Evolutionary conservation across 2,113 vertebrate species (phyloP).

Genomic region (Meleagris gallopavo): DNA sequence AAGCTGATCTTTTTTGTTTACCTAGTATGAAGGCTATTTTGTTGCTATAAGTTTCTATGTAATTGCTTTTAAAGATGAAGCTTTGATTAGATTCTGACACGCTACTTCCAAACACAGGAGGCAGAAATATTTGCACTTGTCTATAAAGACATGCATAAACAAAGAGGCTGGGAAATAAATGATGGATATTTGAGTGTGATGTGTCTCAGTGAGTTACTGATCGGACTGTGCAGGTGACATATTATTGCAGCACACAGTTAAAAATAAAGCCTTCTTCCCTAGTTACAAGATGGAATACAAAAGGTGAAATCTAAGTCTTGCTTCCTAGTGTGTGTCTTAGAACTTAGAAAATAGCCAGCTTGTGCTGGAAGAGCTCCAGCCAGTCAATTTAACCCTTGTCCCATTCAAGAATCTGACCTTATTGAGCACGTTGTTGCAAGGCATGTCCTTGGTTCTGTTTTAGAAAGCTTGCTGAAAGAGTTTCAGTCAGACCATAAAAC

Average conservation of each 20-base stretch:
- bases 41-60: neutral
- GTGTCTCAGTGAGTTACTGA: neutral
- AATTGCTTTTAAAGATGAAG: neutral
- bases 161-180: neutral
- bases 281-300: neutral
- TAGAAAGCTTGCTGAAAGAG: neutral
- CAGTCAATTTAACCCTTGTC: neutral
- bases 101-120: neutral
- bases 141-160: neutral
- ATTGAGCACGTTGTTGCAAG: neutral
- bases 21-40: neutral
- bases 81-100: neutral
- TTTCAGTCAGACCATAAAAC: neutral
- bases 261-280: slow-evolving; percentile 27
- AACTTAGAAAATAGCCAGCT: neutral
- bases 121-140: neutral
- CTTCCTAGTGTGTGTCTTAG: neutral
- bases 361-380: slow-evolving; percentile 29
- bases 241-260: neutral
- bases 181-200: neutral
- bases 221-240: neutral
- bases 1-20: neutral
- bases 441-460: neutral
- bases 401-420: neutral
- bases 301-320: neutral